Base-by-base conservation (phyloP, 2,113 vertebrate genomes). In the Pollimyrus isidori region DNA sequence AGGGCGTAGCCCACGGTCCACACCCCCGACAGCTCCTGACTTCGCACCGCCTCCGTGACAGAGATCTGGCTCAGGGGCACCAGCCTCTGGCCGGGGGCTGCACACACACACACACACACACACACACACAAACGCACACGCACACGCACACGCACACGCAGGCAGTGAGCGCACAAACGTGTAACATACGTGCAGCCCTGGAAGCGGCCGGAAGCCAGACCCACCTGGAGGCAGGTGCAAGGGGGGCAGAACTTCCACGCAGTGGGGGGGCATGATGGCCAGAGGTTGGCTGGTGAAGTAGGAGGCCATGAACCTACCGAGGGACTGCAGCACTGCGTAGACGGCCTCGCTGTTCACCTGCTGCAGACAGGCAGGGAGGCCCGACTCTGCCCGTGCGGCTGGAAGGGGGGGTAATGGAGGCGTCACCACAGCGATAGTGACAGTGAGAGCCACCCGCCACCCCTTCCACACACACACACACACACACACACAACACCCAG, bases 261-360 rank as follows among this genome's bases (percentile, higher is more conserved):
- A 95, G 92, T 99, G 98, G 0, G 98, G 95, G 0, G 98, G 98
- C 23, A 96, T 93, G 87, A 99, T 92, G 92, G 92, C 95, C 2
- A 99, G 96, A 0, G 93, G 93, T 73, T 95, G 96, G 92, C 98
- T 97, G 91, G 97, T 96, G 93, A 99, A 99, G 90, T 98, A 99
- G 62, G 97, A 95, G 0, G 97, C 97, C 98, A 99, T 99, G 94
- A 99, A 99, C 89, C 98, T 95, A 87, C 96, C 98, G 93, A 99
- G 95, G 52, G 96, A 96, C 92, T 91, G 97, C 90, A 99, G 91
- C 49, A 98, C 97, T 0, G 94, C 96, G 88, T 94, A 53, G 1
- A 96, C 96, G 0, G 96, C 95, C 11, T 97, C 97, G 0, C 91
- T 93, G 90, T 95, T 93, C 88, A 97, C 92, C 83, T 91, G 91